These are phyloP conservation scores for Sebastes minor DNA, from an alignment of 2,797 vertebrate species.

Conservation along the genomic window DNA sequence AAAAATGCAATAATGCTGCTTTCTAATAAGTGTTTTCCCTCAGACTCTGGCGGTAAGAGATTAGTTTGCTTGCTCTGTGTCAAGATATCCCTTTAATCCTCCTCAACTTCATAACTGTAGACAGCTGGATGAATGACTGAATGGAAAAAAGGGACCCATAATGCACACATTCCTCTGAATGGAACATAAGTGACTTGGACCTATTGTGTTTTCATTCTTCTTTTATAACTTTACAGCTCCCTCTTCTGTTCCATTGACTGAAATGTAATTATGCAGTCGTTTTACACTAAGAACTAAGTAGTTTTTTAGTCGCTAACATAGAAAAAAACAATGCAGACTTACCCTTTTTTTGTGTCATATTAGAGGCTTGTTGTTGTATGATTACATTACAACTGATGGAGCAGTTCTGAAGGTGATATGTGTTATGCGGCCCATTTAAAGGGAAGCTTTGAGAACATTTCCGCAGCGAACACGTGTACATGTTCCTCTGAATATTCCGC, in stretches of 20 bases:
- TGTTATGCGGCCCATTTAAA: background rate
- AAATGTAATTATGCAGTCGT: conserved; percentile 13
- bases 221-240: conserved; percentile 3
- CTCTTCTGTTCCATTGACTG: background rate
- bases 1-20: background rate
- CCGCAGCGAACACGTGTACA: no score
- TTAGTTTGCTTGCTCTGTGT: background rate
- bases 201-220: conserved; percentile 45
- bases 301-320: background rate
- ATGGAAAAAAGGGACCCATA: conserved; percentile 5
- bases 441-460: background rate
- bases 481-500: background rate
- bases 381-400: background rate
- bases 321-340: background rate
- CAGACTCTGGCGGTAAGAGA: background rate
- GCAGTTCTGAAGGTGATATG: background rate
- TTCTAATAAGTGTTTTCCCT: background rate
- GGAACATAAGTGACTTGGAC: conserved; percentile 57
- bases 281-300: background rate
- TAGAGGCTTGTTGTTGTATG: conserved; percentile 6
- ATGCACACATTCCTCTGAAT: conserved; percentile 30
- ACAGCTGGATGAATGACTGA: conserved; percentile 58
- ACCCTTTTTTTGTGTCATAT: background rate
- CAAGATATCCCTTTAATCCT: conserved; percentile 26
- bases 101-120: conserved; percentile 9